Percentiles rank a stretch among this genome's conserved stretches.
phyloP scores from a whole-genome alignment of 2,888 invertebrate genomes.

The Caradrina kadenii region DNA sequence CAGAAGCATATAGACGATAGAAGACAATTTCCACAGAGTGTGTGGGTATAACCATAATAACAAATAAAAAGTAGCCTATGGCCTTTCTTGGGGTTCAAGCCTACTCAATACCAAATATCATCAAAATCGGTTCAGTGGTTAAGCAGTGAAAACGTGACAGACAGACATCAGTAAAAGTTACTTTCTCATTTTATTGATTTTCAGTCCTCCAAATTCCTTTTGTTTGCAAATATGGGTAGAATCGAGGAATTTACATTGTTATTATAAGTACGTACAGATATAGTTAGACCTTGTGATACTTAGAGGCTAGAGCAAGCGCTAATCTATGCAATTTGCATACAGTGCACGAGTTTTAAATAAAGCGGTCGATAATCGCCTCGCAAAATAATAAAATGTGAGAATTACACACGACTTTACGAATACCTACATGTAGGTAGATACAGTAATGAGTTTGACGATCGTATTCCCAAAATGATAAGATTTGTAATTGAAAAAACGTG shows the following conservation, averaged over 20 bases:
- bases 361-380: slow-evolving; percentile 7
- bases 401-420: neutral
- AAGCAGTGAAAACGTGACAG: neutral
- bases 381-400: slow-evolving; percentile 6
- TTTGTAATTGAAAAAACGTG: slow-evolving; percentile 28
- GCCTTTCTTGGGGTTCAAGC: neutral
- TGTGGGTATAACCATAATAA: too few species aligned
- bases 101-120: too few species aligned
- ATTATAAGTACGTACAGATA: neutral
- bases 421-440: neutral
- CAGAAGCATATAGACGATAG: too few species aligned
- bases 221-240: neutral
- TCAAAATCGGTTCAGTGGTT: neutral
- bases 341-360: slow-evolving; percentile 9
- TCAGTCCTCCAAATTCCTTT: neutral
- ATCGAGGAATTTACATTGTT: too few species aligned
- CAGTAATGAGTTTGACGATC: slow-evolving; percentile 18
- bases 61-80: neutral
- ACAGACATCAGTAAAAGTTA: neutral
- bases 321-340: slow-evolving; percentile 27
- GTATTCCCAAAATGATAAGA: slow-evolving; percentile 19
- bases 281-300: slow-evolving; percentile 34
- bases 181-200: neutral
- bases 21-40: too few species aligned
- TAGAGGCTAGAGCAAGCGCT: slow-evolving; percentile 12